Percentiles rank a stretch among this genome's conserved stretches.
phyloP scores from a whole-genome alignment of 2,797 vertebrate species.

The Sitta carolinensis region DNA sequence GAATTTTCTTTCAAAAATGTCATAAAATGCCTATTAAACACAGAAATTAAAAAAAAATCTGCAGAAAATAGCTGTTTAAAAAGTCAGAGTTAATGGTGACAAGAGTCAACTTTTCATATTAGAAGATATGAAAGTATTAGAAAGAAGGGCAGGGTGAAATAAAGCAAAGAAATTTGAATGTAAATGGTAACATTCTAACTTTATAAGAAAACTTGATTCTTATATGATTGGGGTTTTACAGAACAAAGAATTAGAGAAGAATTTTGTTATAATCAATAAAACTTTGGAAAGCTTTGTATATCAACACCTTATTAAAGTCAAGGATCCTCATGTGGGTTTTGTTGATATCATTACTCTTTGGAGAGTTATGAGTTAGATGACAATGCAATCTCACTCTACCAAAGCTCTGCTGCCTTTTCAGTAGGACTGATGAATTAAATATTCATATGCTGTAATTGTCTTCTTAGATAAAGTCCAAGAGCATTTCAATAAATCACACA shows the following conservation, averaged over 20 bases:
- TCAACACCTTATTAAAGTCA: constrained; percentile 36
- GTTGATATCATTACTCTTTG: constrained; percentile 3
- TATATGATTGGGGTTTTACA: background rate
- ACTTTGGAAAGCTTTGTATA: constrained; percentile 21
- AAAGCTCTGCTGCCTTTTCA: background rate
- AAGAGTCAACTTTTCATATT: background rate
- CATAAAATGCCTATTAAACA: background rate
- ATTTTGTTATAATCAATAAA: constrained; percentile 39
- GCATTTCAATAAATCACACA: constrained; percentile 49
- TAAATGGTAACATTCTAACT: background rate
- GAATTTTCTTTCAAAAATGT: background rate
- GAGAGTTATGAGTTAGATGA: background rate
- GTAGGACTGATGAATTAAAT: background rate
- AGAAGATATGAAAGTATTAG: background rate
- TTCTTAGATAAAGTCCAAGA: constrained; percentile 20
- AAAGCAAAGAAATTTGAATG: background rate
- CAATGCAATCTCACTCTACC: background rate
- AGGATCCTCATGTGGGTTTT: background rate
- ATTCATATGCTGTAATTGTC: background rate
- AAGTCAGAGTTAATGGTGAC: background rate
- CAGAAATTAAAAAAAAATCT: background rate
- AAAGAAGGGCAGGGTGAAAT: background rate
- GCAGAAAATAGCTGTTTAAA: background rate
- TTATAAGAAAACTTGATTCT: background rate
- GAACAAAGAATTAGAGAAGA: background rate